These are phyloP conservation scores for Troides helena DNA, from an alignment of 2,888 invertebrate genomes.

Conservation along the genomic window DNA sequence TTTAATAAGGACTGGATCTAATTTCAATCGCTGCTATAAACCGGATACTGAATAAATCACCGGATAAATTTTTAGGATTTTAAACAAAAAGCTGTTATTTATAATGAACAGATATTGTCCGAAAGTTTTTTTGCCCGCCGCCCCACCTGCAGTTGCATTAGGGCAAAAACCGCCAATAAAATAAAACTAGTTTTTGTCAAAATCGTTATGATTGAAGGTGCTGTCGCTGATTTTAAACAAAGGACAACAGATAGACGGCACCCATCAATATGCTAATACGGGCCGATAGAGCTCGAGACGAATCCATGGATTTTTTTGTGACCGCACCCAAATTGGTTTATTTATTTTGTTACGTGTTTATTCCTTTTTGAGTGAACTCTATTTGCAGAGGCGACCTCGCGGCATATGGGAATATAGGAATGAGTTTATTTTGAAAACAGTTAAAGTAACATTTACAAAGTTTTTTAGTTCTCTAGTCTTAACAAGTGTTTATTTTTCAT, in stretches of 20 bases:
- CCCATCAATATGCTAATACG: conserved; percentile 78
- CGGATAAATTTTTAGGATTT: conserved; percentile 30
- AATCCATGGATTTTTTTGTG: conserved; percentile 63
- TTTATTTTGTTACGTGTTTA: conserved; percentile 74
- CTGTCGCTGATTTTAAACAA: conserved; percentile 79
- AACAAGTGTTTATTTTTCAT: not conserved
- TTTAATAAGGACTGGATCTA: not conserved
- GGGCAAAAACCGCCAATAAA: conserved; percentile 64
- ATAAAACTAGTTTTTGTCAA: conserved; percentile 60
- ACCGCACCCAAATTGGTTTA: conserved; percentile 70
- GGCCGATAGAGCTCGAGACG: conserved; percentile 57
- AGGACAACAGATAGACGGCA: conserved; percentile 66
- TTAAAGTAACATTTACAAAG: conserved; percentile 28
- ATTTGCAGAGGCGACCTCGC: conserved; percentile 61
- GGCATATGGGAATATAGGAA: conserved; percentile 50
- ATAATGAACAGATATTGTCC: conserved; percentile 28
- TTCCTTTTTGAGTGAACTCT: conserved; percentile 66
- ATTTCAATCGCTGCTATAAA: conserved; percentile 12
- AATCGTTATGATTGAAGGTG: conserved; percentile 74
- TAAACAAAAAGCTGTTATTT: conserved; percentile 29
- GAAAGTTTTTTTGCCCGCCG: conserved; percentile 43
- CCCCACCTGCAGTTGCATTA: conserved; percentile 60
- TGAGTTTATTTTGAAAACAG: conserved; percentile 36
- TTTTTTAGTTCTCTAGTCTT: conserved; percentile 2
- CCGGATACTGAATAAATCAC: conserved; percentile 32